phyloP scores from a whole-genome alignment of 2,113 vertebrate species.

The Pteronura brasiliensis region DNA sequence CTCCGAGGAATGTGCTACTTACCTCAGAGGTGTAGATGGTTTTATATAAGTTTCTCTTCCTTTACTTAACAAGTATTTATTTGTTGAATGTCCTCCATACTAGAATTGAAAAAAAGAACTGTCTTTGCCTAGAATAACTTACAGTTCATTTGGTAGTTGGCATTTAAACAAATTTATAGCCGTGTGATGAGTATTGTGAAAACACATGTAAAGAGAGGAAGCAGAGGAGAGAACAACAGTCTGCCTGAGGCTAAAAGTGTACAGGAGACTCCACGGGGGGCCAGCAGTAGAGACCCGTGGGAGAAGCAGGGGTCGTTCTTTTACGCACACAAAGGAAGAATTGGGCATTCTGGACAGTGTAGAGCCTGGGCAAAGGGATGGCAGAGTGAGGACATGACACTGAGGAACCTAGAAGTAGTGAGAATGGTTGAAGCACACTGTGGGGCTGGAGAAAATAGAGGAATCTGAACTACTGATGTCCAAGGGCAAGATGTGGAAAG shows the following conservation, averaged over 20 bases:
- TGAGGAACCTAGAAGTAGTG: not conserved
- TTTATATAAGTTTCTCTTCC: slow-evolving; percentile 14
- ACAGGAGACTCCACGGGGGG: not conserved
- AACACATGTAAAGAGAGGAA: not conserved
- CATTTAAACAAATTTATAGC: not conserved
- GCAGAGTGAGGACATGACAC: too few relatives aligned
- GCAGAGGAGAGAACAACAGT: not conserved
- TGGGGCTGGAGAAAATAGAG: not conserved
- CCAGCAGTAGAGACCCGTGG: not conserved
- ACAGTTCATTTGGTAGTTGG: not conserved
- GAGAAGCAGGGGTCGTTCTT: not conserved
- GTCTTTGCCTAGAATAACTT: slow-evolving; percentile 1
- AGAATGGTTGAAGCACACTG: not conserved
- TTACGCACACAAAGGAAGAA: not conserved
- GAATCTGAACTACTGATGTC: not conserved
- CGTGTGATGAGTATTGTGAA: not conserved
- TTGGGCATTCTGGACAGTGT: not conserved
- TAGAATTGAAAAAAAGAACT: not conserved
- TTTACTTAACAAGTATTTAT: not conserved
- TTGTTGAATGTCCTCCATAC: not conserved
- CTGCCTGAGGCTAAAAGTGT: not conserved
- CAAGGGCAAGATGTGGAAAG: not conserved
- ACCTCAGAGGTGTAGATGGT: not conserved
- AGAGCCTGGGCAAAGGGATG: not conserved
- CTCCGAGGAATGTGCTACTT: not conserved